Base-by-base conservation (phyloP, 2,888 invertebrate genomes). In the Coelopa pilipes region DNA sequence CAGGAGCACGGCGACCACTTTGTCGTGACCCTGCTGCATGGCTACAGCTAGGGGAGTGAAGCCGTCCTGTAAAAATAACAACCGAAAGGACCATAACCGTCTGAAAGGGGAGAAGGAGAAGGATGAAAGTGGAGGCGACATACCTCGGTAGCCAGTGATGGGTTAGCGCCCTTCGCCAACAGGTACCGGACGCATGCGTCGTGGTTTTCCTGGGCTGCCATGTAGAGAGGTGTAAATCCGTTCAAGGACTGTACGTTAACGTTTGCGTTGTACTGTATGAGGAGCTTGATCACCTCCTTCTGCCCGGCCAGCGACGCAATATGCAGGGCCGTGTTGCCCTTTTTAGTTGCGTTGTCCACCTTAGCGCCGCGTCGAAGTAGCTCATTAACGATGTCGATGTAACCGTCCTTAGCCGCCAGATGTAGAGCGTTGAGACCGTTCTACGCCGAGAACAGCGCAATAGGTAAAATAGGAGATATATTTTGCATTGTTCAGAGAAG, bases 141-240 rank as follows among this genome's bases (percentile, higher is more conserved):
- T 84, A 93, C 97, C 92, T 98, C 98, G 50, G 99, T 99, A 66
- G 98, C 96, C 68, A 99, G 90, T 66, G 95, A 95, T 88, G 98
- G 99, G 88, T 97, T 98, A 77, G 98, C 99, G 63, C 96, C 97
- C 85, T 96, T 96, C 50, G 93, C 91, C 73, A 99, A 89, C 74
- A 99, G 90, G 89, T 95, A 94, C 85, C 95, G 93, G 78, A 99
- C 99, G 80, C 97, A 96, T 10, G 91, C 92, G 76, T 97, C 97
- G 85, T 98, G 97, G 87, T 97, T 97, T 88, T 98, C 98, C 89
- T 98, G 99, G 12, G 99, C 97, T 4, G 98, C 98, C 98, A 99
- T 99, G 87, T 99, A 99, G 62, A 99, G 90, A 0, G 99, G 99
- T 0, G 99, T 98, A 89, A 99, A 99, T 62, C 99, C 99, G 86